phyloP scores from a whole-genome alignment of 1,140 invertebrate species.

The Steinernema feltiae region DNA sequence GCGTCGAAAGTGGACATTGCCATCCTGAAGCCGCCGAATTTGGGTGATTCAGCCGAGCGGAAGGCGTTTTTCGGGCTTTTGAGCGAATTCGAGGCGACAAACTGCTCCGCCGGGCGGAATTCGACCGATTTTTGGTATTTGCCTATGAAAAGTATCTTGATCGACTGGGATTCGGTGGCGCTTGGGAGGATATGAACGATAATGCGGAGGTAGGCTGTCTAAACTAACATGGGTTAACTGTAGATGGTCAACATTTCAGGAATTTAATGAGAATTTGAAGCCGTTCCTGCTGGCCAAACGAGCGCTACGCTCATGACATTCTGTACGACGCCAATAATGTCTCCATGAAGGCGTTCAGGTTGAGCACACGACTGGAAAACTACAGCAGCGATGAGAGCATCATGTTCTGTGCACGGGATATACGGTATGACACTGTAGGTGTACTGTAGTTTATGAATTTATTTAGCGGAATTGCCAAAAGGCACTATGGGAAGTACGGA shows the following conservation, averaged over 20 bases:
- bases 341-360: constrained; percentile 34
- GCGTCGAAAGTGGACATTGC: constrained; percentile 42
- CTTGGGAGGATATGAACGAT: constrained; percentile 21
- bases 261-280: constrained; percentile 32
- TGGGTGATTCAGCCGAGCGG: constrained; percentile 33
- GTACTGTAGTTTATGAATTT: neutral
- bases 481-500: constrained; percentile 25
- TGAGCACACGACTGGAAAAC: constrained; percentile 37
- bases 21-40: constrained; percentile 43
- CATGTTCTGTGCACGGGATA: constrained; percentile 32
- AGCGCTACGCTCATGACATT: constrained; percentile 44
- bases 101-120: constrained; percentile 39
- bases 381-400: constrained; percentile 37
- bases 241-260: constrained; percentile 8
- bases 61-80: constrained; percentile 34
- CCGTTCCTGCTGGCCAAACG: constrained; percentile 42
- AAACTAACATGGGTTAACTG: neutral
- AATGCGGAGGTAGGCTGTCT: constrained; percentile 35
- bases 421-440: constrained; percentile 20
- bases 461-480: constrained; percentile 25
- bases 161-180: constrained; percentile 40
- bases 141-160: constrained; percentile 42
- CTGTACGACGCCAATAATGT: constrained; percentile 26
- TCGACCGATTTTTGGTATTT: constrained; percentile 51
- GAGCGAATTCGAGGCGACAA: constrained; percentile 36